These are phyloP conservation scores for Anastrepha ludens DNA, from an alignment of 1,140 invertebrate genomes.

Conservation along the genomic window DNA sequence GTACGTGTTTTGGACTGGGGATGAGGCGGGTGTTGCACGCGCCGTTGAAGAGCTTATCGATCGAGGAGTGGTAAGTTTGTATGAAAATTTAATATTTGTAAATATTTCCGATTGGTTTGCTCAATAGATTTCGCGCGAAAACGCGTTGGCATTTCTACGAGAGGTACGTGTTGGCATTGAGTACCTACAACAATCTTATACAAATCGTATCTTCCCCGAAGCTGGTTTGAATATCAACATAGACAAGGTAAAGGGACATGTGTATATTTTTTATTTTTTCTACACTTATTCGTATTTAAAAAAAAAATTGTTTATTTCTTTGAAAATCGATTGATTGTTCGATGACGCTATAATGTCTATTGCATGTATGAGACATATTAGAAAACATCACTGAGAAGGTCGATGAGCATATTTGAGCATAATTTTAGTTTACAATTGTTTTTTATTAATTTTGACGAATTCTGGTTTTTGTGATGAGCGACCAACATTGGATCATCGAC, in stretches of 20 bases:
- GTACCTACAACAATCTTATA: conserved; percentile 79
- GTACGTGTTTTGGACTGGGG: conserved; percentile 86
- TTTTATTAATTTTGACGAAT: no score
- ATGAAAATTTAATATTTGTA: not conserved
- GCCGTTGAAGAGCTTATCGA: conserved; percentile 84
- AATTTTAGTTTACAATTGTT: no score
- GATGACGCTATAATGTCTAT: no score
- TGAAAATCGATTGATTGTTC: no score
- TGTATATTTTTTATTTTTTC: no score
- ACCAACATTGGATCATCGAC: no score
- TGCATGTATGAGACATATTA: no score
- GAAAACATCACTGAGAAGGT: no score
- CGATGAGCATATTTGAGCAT: no score
- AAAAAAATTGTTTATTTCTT: no score
- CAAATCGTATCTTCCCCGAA: conserved; percentile 71
- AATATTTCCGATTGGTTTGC: conserved; percentile 20
- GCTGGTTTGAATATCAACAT: conserved; percentile 66
- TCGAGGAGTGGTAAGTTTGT: conserved; percentile 80
- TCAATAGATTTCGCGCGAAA: conserved; percentile 80
- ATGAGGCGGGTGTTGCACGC: conserved; percentile 83
- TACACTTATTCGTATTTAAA: no score
- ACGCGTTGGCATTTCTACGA: conserved; percentile 83
- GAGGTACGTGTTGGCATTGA: conserved; percentile 83
- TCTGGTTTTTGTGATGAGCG: no score
- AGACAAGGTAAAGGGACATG: conserved; percentile 59